Conservation (phyloP, 2,888 invertebrate genomes). For the Cantharis rustica region DNA sequence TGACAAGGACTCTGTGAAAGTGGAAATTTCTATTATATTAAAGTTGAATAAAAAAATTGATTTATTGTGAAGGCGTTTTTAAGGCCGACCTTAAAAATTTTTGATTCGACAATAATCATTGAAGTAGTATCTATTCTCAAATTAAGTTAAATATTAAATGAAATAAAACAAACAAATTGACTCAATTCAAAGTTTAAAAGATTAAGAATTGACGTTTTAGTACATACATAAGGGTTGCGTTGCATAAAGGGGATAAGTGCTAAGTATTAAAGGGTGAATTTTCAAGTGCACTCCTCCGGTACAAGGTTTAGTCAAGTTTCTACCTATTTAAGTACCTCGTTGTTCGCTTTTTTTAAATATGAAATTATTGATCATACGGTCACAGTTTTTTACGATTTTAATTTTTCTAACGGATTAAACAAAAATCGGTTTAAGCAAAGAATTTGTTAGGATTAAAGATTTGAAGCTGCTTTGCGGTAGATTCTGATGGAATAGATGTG, state of each 20-base stretch:
- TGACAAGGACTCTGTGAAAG: too few species aligned
- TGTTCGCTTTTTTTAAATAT: background rate
- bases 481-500: slow-evolving; percentile 18
- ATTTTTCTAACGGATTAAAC: background rate
- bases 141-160: background rate
- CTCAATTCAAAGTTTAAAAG: background rate
- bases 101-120: too few species aligned
- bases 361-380: background rate
- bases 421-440: background rate
- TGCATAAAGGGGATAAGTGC: slow-evolving; percentile 20
- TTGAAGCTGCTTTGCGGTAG: slow-evolving; percentile 6
- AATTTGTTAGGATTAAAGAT: background rate
- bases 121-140: background rate
- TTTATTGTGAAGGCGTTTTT: background rate
- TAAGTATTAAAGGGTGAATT: slow-evolving; percentile 22
- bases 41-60: background rate
- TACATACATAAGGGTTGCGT: background rate
- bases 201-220: background rate
- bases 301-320: background rate
- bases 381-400: background rate
- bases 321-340: background rate
- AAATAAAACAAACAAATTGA: background rate
- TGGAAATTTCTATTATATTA: too few species aligned
- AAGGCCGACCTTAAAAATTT: too few species aligned
- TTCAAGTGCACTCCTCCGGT: slow-evolving; percentile 5